phyloP scores from a whole-genome alignment of 1,140 invertebrate genomes.

The Cydia strobilella region DNA sequence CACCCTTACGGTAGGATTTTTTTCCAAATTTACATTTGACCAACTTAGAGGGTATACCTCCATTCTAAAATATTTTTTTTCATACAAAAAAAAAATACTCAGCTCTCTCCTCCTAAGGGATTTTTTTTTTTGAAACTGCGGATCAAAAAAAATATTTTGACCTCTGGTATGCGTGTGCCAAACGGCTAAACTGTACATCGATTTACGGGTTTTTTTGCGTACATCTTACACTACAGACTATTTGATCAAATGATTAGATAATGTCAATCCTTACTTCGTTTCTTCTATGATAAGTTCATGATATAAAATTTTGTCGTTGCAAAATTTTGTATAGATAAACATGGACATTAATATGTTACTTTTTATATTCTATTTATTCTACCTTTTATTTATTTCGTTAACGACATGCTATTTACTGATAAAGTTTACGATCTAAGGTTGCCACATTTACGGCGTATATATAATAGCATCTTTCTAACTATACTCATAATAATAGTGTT shows the following conservation, averaged over 20 bases:
- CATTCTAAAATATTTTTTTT: no score
- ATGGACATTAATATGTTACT: neutral
- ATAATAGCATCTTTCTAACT: neutral
- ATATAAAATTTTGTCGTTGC: neutral
- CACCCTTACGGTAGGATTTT: no score
- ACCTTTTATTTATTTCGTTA: neutral
- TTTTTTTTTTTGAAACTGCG: no score
- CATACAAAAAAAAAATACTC: no score
- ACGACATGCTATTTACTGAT: conserved; percentile 5
- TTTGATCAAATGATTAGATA: conserved; percentile 1
- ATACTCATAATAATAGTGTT: neutral
- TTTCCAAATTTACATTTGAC: no score
- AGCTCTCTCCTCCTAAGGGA: no score
- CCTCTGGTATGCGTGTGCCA: no score
- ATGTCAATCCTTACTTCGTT: neutral
- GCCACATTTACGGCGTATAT: neutral
- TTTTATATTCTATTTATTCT: neutral
- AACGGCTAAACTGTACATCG: no score
- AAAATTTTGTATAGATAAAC: no score
- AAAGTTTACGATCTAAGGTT: conserved; percentile 5
- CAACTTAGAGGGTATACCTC: no score
- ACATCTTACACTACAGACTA: neutral
- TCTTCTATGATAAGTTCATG: neutral
- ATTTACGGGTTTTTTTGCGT: no score
- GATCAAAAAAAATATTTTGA: no score